Evolutionary conservation across 1,140 invertebrate species (phyloP).

Genomic region (Penaeus indicus): DNA sequence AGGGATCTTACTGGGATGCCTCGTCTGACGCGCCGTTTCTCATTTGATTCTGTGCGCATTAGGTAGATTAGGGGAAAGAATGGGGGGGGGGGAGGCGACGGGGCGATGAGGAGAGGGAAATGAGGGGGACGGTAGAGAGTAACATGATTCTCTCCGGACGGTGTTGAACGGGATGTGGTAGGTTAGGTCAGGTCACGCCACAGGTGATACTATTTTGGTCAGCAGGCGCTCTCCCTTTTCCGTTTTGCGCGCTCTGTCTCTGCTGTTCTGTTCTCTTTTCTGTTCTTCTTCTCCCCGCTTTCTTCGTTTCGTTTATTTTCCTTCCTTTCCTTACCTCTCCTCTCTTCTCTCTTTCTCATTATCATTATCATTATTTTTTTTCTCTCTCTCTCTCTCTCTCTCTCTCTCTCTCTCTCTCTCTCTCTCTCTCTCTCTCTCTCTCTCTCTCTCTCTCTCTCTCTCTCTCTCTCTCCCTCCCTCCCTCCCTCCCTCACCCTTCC

Average conservation of each 20-base stretch:
- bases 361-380: constrained; percentile 2
- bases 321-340: not conserved
- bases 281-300: constrained; percentile 20
- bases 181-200: too few species aligned
- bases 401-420: not conserved
- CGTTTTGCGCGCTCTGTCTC: not conserved
- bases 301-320: not conserved
- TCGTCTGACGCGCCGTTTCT: too few species aligned
- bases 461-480: not conserved
- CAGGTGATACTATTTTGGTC: too few species aligned
- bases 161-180: too few species aligned
- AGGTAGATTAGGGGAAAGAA: not conserved
- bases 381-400: not conserved
- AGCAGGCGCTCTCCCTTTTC: not conserved
- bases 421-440: not conserved
- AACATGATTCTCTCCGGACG: not conserved
- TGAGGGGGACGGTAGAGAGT: not conserved
- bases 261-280: not conserved
- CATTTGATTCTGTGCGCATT: not conserved
- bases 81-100: not conserved
- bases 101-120: not conserved
- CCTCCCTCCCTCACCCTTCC: not conserved
- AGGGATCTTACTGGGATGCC: too few species aligned
- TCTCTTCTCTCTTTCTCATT: not conserved
- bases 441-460: not conserved